These are phyloP conservation scores for Nixonia krombeini DNA, from an alignment of 1,140 invertebrate genomes.

Conservation along the genomic window DNA sequence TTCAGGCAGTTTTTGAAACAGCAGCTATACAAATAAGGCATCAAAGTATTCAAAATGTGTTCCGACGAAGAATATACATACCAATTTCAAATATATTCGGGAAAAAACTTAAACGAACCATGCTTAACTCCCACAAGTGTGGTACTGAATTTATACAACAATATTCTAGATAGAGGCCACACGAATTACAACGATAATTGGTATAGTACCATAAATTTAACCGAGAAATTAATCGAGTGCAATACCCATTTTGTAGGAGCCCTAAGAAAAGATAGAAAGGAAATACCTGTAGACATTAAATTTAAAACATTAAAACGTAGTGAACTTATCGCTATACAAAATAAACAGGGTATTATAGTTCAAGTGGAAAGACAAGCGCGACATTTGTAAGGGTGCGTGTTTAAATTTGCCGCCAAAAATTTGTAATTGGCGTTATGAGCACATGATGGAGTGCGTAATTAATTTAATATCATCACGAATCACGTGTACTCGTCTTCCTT, in stretches of 20 bases:
- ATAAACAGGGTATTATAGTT: conserved; percentile 62
- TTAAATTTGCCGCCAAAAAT: no score
- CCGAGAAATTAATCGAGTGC: neutral
- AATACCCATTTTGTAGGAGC: conserved; percentile 14
- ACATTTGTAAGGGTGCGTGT: no score
- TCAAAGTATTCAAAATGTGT: conserved; percentile 54
- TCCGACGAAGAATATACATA: conserved; percentile 50
- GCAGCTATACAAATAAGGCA: no score
- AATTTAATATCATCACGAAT: no score
- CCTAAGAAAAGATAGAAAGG: conserved; percentile 46
- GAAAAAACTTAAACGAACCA: conserved; percentile 37
- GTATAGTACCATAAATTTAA: conserved; percentile 6
- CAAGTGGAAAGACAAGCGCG: conserved; percentile 66
- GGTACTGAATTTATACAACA: conserved; percentile 25
- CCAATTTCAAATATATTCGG: conserved; percentile 53
- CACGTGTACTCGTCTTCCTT: no score
- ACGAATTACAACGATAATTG: conserved; percentile 43
- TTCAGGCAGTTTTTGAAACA: no score
- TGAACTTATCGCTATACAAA: conserved; percentile 54
- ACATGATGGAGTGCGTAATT: no score
- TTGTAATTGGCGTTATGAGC: no score
- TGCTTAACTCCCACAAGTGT: conserved; percentile 31
- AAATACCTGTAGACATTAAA: conserved; percentile 57
- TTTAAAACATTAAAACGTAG: conserved; percentile 60
- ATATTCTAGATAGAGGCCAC: conserved; percentile 46